Conservation (phyloP, 2,113 vertebrate genomes). For the Actinemys pallida region DNA sequence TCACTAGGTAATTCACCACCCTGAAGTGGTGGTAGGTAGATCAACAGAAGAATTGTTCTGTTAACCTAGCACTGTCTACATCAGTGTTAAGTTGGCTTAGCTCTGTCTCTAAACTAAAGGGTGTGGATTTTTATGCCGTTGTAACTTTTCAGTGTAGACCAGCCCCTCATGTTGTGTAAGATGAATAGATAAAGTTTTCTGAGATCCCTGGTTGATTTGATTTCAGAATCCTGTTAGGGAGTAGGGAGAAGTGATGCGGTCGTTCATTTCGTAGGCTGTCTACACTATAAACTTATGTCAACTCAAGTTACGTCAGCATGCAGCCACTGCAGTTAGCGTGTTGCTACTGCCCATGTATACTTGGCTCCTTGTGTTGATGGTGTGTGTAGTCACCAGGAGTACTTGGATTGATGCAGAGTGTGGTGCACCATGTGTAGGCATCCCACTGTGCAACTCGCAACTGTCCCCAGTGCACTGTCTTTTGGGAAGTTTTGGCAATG, state of each 20-base stretch:
- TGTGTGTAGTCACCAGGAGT: no score
- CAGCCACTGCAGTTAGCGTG: no score
- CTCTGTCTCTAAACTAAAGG: no score
- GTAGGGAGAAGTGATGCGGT: neutral
- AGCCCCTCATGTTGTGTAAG: conserved; percentile 21
- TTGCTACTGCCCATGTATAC: no score
- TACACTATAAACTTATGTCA: neutral
- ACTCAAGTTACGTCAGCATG: no score
- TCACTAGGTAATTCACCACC: neutral
- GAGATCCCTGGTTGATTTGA: neutral
- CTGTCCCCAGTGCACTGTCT: no score
- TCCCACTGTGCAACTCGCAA: neutral
- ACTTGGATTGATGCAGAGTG: no score
- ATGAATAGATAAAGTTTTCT: neutral
- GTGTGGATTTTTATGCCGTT: neutral
- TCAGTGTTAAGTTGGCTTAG: no score
- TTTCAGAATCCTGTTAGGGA: neutral
- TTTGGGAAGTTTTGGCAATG: neutral
- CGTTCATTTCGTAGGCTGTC: neutral
- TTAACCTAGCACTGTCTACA: neutral
- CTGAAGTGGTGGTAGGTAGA: neutral
- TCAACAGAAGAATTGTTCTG: neutral
- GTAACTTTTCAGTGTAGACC: neutral
- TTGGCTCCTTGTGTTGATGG: no score
- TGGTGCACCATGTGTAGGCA: neutral